A percentile compares a stretch with the other conserved stretches of the same genome.
phyloP scores from a whole-genome alignment of 1,140 invertebrate species.

The Drosophila tsacasi region DNA sequence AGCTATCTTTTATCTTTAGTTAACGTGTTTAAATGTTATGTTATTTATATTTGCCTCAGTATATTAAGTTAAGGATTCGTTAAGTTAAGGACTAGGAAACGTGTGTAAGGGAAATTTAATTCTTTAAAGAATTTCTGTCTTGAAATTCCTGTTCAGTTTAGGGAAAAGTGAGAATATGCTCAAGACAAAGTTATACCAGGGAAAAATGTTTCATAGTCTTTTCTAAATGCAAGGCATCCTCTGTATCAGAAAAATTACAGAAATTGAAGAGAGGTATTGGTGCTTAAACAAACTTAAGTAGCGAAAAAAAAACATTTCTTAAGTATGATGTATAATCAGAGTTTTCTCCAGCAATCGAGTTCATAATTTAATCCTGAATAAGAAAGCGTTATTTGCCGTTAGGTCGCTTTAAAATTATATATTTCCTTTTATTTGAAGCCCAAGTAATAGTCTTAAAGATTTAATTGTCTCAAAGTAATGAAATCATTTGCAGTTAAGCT shows the following conservation, averaged over 20 bases:
- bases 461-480: conserved; percentile 8
- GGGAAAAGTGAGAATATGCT: no score
- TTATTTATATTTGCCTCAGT: no score
- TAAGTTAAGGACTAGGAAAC: no score
- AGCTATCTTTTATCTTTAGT: not conserved
- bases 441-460: not conserved
- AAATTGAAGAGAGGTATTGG: not conserved
- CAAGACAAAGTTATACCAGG: no score
- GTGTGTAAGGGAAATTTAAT: no score
- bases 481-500: conserved; percentile 8
- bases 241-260: not conserved
- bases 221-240: not conserved
- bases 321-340: not conserved
- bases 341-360: not conserved
- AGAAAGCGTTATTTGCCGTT: not conserved
- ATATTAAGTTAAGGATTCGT: no score
- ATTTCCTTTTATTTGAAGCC: not conserved
- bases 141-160: no score
- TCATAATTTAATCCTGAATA: not conserved
- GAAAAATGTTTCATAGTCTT: no score
- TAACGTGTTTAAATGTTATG: not conserved
- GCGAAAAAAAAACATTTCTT: no score
- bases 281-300: not conserved
- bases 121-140: no score
- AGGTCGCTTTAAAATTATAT: not conserved